Percentiles rank a stretch among this genome's conserved stretches.
Conservation (phyloP, 2,888 invertebrate species). For the Megaustenia siamemsis region DNA sequence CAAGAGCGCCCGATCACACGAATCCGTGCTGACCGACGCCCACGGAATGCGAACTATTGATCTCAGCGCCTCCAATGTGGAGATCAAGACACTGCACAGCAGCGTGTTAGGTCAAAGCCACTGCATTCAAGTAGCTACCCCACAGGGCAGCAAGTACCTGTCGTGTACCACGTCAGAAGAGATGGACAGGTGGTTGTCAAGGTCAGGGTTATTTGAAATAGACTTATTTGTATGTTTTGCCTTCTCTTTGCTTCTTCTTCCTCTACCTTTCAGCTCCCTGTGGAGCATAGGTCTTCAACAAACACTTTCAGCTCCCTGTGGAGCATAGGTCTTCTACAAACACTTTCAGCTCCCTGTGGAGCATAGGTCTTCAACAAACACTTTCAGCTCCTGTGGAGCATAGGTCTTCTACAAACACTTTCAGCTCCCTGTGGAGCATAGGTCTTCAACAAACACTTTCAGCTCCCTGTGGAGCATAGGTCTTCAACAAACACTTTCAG, state of each 20-base stretch:
- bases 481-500: too few species aligned
- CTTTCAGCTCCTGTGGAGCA: too few species aligned
- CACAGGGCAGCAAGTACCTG: slow-evolving; percentile 89
- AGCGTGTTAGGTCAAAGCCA: slow-evolving; percentile 90
- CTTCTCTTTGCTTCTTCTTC: not conserved
- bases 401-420: too few species aligned
- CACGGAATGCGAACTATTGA: slow-evolving; percentile 80
- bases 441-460: too few species aligned
- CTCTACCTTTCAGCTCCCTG: too few species aligned
- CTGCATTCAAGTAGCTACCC: slow-evolving; percentile 87
- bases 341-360: too few species aligned
- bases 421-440: too few species aligned
- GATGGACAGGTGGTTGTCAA: slow-evolving; percentile 93
- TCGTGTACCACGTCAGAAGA: slow-evolving; percentile 92
- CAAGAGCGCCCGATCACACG: slow-evolving; percentile 90
- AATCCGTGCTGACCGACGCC: slow-evolving; percentile 89
- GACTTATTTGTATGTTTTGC: not conserved
- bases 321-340: too few species aligned
- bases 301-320: too few species aligned
- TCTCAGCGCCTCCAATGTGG: slow-evolving; percentile 80
- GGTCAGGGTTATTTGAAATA: slow-evolving; percentile 80
- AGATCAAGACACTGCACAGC: slow-evolving; percentile 86
- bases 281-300: too few species aligned
- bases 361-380: too few species aligned
- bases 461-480: too few species aligned